Evolutionary conservation across 2,888 invertebrate genomes (phyloP).

Genomic region (Parnassius orleans): DNA sequence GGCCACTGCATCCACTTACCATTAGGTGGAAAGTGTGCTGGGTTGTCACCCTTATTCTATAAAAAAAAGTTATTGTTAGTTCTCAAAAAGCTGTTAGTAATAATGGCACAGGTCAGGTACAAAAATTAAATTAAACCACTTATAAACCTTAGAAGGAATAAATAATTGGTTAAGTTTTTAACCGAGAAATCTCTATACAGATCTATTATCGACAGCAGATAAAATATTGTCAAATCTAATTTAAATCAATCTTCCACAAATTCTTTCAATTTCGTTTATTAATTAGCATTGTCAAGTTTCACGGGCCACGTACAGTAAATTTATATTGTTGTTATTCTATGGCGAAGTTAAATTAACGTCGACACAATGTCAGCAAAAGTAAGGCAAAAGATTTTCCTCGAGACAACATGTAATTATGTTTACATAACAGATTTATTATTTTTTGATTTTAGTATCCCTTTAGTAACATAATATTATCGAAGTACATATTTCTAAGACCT

Average conservation of each 20-base stretch:
- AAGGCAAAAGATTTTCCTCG: background rate
- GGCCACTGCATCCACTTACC: too few relatives aligned
- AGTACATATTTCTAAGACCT: too few relatives aligned
- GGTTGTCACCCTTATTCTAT: too few relatives aligned
- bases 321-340: background rate
- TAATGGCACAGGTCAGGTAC: too few relatives aligned
- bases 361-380: background rate
- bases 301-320: background rate
- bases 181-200: too few relatives aligned
- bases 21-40: too few relatives aligned
- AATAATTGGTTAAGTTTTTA: too few relatives aligned
- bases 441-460: background rate
- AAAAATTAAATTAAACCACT: too few relatives aligned
- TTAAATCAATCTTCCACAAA: background rate
- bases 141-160: too few relatives aligned
- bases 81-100: too few relatives aligned
- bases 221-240: background rate
- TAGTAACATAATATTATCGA: too few relatives aligned
- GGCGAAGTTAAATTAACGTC: background rate
- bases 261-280: background rate
- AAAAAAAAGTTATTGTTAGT: too few relatives aligned
- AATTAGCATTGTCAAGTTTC: background rate
- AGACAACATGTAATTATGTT: background rate
- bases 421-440: background rate
- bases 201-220: background rate